phyloP scores from a whole-genome alignment of 2,797 vertebrate species.

The Galagoides demidoff region DNA sequence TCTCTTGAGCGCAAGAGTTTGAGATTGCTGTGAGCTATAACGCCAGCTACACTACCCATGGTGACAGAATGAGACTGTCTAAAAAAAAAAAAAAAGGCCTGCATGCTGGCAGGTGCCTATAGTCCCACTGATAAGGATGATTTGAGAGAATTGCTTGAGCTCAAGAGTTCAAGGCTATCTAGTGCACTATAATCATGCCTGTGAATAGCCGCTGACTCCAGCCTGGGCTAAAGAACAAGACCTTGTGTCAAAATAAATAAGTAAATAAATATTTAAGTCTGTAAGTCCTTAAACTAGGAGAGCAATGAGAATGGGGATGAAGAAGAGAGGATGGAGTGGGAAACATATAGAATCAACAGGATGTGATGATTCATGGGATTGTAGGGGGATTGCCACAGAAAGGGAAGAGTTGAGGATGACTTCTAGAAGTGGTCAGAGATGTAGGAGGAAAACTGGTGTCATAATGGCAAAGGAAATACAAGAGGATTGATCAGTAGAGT shows the following conservation, averaged over 20 bases:
- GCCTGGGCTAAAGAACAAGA: background rate
- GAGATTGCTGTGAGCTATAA: no score
- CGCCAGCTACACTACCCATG: no score
- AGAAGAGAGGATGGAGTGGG: background rate
- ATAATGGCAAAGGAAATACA: conserved; percentile 18
- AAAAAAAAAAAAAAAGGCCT: no score
- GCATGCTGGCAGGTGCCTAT: background rate
- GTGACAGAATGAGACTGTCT: no score
- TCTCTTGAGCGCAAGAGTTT: no score
- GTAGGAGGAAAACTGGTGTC: background rate
- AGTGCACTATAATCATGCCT: background rate
- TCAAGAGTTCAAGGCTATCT: background rate
- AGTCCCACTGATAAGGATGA: background rate
- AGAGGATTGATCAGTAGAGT: background rate
- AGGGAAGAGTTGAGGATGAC: conserved; percentile 34
- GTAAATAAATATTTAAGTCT: background rate
- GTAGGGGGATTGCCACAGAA: background rate
- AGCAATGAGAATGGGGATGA: background rate
- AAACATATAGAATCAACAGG: conserved; percentile 3
- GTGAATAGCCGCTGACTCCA: background rate
- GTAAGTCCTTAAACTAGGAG: background rate
- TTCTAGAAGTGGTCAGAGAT: conserved; percentile 22
- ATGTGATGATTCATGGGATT: conserved; percentile 45
- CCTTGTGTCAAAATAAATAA: background rate
- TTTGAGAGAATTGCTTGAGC: background rate